These are phyloP conservation scores for Octonoba sinensis DNA, from an alignment of 2,888 invertebrate species.

Conservation along the genomic window DNA sequence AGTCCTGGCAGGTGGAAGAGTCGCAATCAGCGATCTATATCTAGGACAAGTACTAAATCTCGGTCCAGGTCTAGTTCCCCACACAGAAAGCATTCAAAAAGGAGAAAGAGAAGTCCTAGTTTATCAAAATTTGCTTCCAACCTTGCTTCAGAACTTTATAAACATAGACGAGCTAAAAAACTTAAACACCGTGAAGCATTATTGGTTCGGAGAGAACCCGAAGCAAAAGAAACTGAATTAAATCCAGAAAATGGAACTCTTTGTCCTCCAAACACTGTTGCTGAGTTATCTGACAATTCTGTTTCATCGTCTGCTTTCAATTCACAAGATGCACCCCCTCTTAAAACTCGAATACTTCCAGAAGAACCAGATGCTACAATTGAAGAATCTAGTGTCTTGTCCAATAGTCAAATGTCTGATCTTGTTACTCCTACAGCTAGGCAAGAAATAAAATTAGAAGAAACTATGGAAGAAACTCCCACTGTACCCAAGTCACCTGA, in stretches of 20 bases:
- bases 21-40: constrained; percentile 39
- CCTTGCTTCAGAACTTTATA: constrained; percentile 70
- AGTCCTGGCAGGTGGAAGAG: constrained; percentile 43
- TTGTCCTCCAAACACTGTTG: not conserved
- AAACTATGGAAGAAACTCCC: constrained; percentile 57
- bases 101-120: constrained; percentile 62
- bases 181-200: constrained; percentile 28
- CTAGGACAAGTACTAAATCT: constrained; percentile 58
- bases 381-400: constrained; percentile 48
- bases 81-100: constrained; percentile 43
- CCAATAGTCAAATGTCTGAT: constrained; percentile 32
- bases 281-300: constrained; percentile 45
- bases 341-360: constrained; percentile 18
- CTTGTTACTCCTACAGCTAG: constrained; percentile 1
- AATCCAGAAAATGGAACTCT: constrained; percentile 76
- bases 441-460: constrained; percentile 7
- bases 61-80: constrained; percentile 64
- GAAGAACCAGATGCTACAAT: constrained; percentile 11
- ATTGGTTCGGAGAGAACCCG: constrained; percentile 36
- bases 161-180: constrained; percentile 68
- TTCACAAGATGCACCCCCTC: constrained; percentile 30
- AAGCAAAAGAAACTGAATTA: constrained; percentile 29
- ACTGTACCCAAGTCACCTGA: constrained; percentile 44
- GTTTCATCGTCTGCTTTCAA: constrained; percentile 45
- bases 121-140: constrained; percentile 69